Percentiles rank a stretch among this genome's conserved stretches.
Conservation (phyloP, 2,797 vertebrate genomes). For the Peromyscus attwateri region DNA sequence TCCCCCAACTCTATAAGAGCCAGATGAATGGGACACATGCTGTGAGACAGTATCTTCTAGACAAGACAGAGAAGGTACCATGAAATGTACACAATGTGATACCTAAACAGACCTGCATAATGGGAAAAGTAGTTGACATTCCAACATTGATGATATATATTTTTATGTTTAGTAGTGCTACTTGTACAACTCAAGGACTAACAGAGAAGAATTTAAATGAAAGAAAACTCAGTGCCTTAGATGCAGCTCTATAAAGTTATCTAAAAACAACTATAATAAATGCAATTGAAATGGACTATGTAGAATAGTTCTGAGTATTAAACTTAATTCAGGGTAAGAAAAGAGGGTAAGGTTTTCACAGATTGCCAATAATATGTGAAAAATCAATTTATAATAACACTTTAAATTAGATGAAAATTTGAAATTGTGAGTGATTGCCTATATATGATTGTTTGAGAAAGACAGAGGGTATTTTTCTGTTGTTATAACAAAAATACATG, state of each 20-base stretch:
- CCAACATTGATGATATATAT: background rate
- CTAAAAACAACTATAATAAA: slow-evolving; percentile 10
- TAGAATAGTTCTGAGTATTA: background rate
- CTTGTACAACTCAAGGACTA: background rate
- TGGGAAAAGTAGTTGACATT: background rate
- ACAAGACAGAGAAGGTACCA: background rate
- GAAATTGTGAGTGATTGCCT: background rate
- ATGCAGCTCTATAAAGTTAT: background rate
- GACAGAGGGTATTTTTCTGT: background rate
- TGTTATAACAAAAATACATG: background rate
- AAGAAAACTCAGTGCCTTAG: background rate
- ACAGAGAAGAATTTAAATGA: background rate
- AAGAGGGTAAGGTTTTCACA: background rate
- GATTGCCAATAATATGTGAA: background rate
- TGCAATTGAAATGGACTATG: background rate
- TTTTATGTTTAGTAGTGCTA: background rate
- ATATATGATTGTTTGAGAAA: background rate
- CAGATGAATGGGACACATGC: background rate
- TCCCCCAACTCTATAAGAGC: background rate
- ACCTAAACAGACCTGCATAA: background rate
- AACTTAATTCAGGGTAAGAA: background rate
- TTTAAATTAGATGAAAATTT: background rate
- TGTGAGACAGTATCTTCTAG: background rate
- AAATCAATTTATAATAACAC: background rate
- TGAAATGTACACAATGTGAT: background rate